Percentiles rank a stretch among this genome's conserved stretches.
Conservation (phyloP, 2,888 invertebrate species). For the Rhagonycha fulva region DNA sequence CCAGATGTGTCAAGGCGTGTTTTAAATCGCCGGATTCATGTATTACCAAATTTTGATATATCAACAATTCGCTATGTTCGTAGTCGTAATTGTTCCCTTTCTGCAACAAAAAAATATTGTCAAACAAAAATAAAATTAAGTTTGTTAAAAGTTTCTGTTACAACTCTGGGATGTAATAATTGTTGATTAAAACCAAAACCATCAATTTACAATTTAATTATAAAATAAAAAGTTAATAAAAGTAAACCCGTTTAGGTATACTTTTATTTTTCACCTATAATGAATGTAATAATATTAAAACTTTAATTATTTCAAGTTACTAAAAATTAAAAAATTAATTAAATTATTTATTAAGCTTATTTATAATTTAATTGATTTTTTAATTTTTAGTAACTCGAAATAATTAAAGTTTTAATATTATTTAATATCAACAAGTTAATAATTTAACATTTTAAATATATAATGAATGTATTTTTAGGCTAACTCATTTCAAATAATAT, state of each 20-base stretch:
- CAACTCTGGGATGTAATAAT: not conserved
- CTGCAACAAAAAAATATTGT: slow-evolving; percentile 32
- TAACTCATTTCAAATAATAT: no score
- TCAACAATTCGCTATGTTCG: slow-evolving; percentile 94
- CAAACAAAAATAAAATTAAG: not conserved
- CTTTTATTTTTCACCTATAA: not conserved
- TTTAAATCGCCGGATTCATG: slow-evolving; percentile 89
- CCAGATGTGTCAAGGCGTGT: slow-evolving; percentile 86
- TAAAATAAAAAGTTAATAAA: not conserved
- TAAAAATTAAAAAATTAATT: no score
- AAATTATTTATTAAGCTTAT: no score
- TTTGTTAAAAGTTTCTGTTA: not conserved
- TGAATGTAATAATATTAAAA: no score
- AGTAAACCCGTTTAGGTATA: not conserved
- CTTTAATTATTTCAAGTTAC: no score
- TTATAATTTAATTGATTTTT: no score
- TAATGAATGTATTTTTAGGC: no score
- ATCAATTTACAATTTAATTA: not conserved
- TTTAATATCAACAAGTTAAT: no score
- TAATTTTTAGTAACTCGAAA: no score
- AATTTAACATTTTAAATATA: no score
- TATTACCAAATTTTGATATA: slow-evolving; percentile 97
- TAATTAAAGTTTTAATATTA: no score
- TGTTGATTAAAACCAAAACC: not conserved
- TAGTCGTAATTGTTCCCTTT: slow-evolving; percentile 72